Evolutionary conservation across 2,113 vertebrate species (phyloP).

Genomic region (Tachysurus vachellii): DNA sequence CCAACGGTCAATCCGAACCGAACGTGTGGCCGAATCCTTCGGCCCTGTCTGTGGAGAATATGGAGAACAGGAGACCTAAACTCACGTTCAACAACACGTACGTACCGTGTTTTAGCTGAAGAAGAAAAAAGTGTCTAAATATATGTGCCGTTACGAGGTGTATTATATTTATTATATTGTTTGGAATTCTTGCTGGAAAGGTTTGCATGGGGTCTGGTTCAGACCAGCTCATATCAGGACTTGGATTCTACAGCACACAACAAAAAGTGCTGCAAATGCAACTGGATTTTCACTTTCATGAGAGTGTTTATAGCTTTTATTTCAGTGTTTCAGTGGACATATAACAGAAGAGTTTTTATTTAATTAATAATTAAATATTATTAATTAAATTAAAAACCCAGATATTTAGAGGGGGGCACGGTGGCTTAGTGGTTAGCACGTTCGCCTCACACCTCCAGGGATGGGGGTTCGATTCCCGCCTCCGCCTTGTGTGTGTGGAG

Average conservation of each 20-base stretch:
- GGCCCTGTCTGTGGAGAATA: constrained; percentile 74
- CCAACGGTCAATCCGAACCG: constrained; percentile 82
- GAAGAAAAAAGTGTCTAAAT: neutral
- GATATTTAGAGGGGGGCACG: too few species aligned
- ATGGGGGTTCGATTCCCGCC: too few species aligned
- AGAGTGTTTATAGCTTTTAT: neutral
- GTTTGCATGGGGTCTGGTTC: neutral
- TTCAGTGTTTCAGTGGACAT: neutral
- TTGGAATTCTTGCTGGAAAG: neutral
- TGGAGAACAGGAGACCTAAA: constrained; percentile 83
- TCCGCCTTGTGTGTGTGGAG: too few species aligned
- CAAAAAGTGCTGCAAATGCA: neutral
- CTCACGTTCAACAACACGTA: constrained; percentile 92
- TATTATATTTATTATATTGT: neutral
- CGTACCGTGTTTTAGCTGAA: constrained; percentile 57
- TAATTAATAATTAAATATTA: neutral
- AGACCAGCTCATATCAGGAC: neutral
- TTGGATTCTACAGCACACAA: neutral
- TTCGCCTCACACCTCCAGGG: too few species aligned
- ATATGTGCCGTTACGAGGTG: neutral
- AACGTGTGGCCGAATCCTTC: constrained; percentile 82
- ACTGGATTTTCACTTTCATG: neutral
- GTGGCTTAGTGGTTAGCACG: too few species aligned
- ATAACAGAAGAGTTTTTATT: neutral
- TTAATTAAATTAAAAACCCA: too few species aligned